Evolutionary conservation across 2,797 vertebrate species (phyloP).

Genomic region (Pelodytes ibericus): DNA sequence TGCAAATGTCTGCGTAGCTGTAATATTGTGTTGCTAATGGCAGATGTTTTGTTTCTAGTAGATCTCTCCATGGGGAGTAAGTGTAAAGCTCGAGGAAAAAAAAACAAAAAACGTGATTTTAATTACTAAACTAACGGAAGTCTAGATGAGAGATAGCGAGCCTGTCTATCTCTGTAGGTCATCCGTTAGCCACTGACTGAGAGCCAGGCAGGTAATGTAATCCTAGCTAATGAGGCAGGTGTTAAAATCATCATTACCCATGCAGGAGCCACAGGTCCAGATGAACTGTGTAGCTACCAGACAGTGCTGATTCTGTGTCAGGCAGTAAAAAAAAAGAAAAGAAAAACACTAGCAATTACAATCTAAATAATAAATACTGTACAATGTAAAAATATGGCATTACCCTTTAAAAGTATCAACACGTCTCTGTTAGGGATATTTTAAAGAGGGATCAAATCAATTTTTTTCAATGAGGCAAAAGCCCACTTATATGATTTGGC

Average conservation of each 20-base stretch:
- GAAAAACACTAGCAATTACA: background rate
- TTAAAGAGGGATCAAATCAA: no score
- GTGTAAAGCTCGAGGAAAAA: background rate
- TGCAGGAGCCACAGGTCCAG: background rate
- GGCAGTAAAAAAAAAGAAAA: background rate
- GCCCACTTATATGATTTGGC: no score
- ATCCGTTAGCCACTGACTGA: background rate
- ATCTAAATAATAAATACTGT: background rate
- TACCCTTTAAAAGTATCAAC: no score
- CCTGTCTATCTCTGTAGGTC: background rate
- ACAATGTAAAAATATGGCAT: no score
- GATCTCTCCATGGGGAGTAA: background rate
- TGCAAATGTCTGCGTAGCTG: conserved; percentile 6
- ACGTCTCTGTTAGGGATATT: no score
- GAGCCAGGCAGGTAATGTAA: background rate
- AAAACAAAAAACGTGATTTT: background rate
- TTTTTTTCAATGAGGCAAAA: no score
- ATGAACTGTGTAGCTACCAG: background rate
- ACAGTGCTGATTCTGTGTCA: background rate
- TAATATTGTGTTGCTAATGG: background rate
- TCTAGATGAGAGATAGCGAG: background rate
- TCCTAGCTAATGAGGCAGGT: background rate
- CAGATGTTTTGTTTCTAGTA: background rate
- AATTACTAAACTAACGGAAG: background rate
- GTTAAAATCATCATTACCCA: background rate